These are phyloP conservation scores for Drosophila lacicola DNA, from an alignment of 2,888 invertebrate species.

Conservation along the genomic window DNA sequence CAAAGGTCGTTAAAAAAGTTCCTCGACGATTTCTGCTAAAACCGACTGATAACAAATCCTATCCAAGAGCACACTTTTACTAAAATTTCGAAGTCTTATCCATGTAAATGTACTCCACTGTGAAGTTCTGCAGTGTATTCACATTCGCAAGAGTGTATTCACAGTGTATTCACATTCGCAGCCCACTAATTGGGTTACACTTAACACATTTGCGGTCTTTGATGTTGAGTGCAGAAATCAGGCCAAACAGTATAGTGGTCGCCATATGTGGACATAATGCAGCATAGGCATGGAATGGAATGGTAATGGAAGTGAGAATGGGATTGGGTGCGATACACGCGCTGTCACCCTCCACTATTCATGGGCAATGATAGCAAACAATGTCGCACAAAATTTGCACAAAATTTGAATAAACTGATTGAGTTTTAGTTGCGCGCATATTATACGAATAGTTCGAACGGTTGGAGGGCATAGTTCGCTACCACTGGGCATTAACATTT, in stretches of 20 bases:
- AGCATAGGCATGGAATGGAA: not conserved
- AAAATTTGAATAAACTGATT: constrained; percentile 84
- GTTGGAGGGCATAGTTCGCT: constrained; percentile 36
- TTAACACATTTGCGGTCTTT: constrained; percentile 55
- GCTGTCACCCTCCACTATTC: constrained; percentile 15
- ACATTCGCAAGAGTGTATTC: not conserved
- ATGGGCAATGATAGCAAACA: constrained; percentile 27
- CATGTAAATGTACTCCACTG: not conserved
- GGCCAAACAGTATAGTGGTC: constrained; percentile 27
- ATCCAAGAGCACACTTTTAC: no score
- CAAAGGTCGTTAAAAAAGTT: no score
- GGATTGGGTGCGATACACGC: constrained; percentile 10
- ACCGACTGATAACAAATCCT: no score
- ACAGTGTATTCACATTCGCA: not conserved
- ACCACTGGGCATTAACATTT: constrained; percentile 63
- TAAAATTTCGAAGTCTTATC: no score
- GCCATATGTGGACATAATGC: constrained; percentile 48
- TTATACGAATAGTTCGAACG: constrained; percentile 35
- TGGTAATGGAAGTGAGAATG: constrained; percentile 5
- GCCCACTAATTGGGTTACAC: constrained; percentile 61
- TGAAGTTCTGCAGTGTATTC: not conserved
- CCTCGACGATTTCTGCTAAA: no score
- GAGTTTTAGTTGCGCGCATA: constrained; percentile 58
- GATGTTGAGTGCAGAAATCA: constrained; percentile 52
- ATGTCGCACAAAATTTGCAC: constrained; percentile 77